phyloP scores from a whole-genome alignment of 2,113 vertebrate species.

The Sphyrna mokarran region DNA sequence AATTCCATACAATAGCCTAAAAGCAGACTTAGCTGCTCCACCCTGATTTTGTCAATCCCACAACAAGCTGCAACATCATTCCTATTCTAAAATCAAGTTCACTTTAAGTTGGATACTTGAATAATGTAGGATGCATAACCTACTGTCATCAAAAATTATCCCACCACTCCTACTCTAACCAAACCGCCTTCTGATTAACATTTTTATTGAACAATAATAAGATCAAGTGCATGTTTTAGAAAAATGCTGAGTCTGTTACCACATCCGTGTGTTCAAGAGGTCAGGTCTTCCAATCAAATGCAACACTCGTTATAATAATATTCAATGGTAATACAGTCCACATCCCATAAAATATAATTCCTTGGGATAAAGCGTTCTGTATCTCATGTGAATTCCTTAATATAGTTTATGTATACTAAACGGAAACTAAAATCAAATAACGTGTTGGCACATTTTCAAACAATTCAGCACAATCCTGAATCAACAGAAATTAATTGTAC shows the following conservation, averaged over 20 bases:
- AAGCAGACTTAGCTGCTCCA: not conserved
- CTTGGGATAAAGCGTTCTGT: not conserved
- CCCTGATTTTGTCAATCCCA: no score
- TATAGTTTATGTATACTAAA: not conserved
- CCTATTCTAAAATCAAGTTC: not conserved
- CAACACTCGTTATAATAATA: not conserved
- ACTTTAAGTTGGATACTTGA: not conserved
- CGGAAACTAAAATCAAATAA: not conserved
- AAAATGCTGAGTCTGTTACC: not conserved
- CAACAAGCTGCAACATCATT: not conserved
- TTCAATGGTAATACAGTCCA: not conserved
- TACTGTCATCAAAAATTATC: not conserved
- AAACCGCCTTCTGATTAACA: constrained; percentile 11
- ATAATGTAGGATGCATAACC: not conserved
- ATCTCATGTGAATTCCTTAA: not conserved
- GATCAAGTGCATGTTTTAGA: not conserved
- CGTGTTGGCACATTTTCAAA: not conserved
- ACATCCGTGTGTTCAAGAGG: not conserved
- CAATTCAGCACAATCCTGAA: not conserved
- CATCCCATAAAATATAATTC: not conserved
- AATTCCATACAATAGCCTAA: not conserved
- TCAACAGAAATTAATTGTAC: not conserved
- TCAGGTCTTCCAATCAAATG: not conserved
- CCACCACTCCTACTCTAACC: not conserved
- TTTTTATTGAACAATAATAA: not conserved